Evolutionary conservation across 92 coral and sea anemone genomes (phyloP), one percentile per base, ranked within the genome.

Genomic region (Plumapathes pennacea): DNA sequence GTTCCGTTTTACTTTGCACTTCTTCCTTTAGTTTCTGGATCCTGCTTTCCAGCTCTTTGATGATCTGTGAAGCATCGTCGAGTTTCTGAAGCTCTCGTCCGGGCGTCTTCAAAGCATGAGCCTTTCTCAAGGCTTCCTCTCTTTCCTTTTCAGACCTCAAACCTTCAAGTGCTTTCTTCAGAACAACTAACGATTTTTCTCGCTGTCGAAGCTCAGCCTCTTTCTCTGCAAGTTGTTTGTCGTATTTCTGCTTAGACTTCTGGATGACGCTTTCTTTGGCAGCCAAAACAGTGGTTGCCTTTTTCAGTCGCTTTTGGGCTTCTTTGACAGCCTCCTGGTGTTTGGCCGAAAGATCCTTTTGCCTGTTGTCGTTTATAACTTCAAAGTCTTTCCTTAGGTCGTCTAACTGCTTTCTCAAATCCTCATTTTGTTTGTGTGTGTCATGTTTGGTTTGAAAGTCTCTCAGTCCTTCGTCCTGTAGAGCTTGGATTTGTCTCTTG

Each of bases 81-180:
- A 47, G n/a, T n/a, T n/a, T n/a, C n/a, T n/a, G n/a, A n/a, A n/a
- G n/a, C n/a, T n/a, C n/a, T n/a, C n/a, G n/a, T n/a, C n/a, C n/a
- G n/a, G n/a, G n/a, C n/a, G 53, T 69, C 50, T 48, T 32, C 24
- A 42, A 41, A 47, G 34, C 19, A 17, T 54, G 51, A 23, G 78
- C 78, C n/a, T 86, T 85, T 30, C 67, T 62, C 2, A 42, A 52
- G 8, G 68, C 65, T 27, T 83, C 90, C 11, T 67, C 61, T 26
- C 90, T 65, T n/a, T 88, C 85, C 34, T 56, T 24, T 59, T 88
- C 96, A 28, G 72, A 59, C 48, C 78, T 78, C 34, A 86, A 57
- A 13, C 74, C 86, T 38, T 77, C 72, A 51, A 76, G 68, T 20
- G 84, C 26, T 48, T 61, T 69, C 44, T 78, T 88, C 48, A 88